Conservation (phyloP, 2,113 vertebrate species). For the Haemorhous mexicanus region DNA sequence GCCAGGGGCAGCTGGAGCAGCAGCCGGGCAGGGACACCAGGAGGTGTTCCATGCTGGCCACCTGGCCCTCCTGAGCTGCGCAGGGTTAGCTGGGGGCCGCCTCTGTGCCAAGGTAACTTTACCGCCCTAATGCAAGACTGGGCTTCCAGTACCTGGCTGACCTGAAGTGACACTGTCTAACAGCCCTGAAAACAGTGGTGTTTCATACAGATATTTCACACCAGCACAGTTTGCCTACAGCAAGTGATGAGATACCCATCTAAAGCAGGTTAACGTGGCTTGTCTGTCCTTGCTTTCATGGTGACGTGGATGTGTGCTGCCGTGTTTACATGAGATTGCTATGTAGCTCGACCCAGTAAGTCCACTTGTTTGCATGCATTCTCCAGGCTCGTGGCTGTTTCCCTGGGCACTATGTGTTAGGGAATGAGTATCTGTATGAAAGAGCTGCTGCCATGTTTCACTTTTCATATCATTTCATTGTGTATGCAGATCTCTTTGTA, state of each 20-base stretch:
- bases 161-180: not conserved
- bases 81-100: fast-evolving
- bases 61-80: not conserved
- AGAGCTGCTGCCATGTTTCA: conserved; percentile 37
- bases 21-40: not conserved
- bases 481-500: not conserved
- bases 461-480: not conserved
- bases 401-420: conserved; percentile 6
- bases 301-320: not conserved
- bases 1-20: not conserved
- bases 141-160: not conserved
- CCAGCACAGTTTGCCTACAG: conserved; percentile 24
- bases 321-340: not conserved
- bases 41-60: fast-evolving
- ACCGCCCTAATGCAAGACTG: not conserved
- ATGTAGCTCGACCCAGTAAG: not conserved
- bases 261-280: not conserved
- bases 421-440: conserved; percentile 40
- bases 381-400: conserved; percentile 16
- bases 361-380: conserved; percentile 1
- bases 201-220: conserved; percentile 39
- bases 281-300: conserved; percentile 9
- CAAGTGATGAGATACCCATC: not conserved
- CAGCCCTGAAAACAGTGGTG: not conserved
- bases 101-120: not conserved